phyloP scores from a whole-genome alignment of 2,797 vertebrate species.

The Podargus strigoides region DNA sequence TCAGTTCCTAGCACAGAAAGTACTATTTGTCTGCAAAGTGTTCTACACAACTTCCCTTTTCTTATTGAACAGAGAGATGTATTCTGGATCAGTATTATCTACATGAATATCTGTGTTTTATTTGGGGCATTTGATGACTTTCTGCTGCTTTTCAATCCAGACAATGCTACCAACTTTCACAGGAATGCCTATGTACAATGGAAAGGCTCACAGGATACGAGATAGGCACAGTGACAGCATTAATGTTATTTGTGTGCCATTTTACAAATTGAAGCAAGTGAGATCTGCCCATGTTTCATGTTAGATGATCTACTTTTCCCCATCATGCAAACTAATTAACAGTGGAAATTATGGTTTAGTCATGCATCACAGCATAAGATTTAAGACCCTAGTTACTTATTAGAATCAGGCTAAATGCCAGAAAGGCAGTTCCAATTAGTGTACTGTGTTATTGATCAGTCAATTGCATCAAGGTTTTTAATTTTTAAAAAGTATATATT shows the following conservation, averaged over 20 bases:
- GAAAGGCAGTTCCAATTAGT: background rate
- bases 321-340: background rate
- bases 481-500: background rate
- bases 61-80: background rate
- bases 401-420: background rate
- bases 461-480: background rate
- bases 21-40: background rate
- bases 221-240: background rate
- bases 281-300: background rate
- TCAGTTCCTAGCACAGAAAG: background rate
- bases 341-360: background rate
- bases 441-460: background rate
- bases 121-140: background rate
- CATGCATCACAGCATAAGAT: background rate
- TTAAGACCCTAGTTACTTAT: background rate
- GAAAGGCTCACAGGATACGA: background rate
- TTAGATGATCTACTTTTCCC: background rate
- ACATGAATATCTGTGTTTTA: background rate
- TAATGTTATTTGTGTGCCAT: background rate
- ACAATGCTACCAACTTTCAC: background rate
- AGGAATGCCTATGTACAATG: background rate
- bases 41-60: background rate
- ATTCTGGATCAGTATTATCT: background rate
- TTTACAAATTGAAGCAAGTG: background rate
- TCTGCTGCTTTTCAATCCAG: background rate